Percentiles rank a stretch among this genome's conserved stretches.
These are phyloP conservation scores for Eupithecia subfuscata DNA, from an alignment of 2,888 invertebrate species.

Conservation along the genomic window DNA sequence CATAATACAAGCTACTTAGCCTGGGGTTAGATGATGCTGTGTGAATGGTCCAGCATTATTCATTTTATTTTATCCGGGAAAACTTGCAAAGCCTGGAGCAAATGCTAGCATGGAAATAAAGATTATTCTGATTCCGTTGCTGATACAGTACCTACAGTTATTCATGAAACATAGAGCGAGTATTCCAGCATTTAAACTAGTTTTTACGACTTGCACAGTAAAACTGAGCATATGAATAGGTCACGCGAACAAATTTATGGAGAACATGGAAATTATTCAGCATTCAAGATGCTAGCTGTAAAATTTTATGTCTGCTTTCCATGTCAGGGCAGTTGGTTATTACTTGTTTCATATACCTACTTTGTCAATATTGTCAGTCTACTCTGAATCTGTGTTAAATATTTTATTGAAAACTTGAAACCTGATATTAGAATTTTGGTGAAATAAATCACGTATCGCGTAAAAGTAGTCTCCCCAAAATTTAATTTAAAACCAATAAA, in stretches of 20 bases:
- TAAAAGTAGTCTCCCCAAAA: background rate
- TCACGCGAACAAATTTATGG: constrained; percentile 32
- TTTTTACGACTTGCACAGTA: constrained; percentile 29
- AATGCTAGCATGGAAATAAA: background rate
- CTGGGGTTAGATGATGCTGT: too few relatives aligned
- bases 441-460: background rate
- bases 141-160: background rate
- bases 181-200: constrained; percentile 19
- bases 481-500: background rate
- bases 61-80: too few relatives aligned
- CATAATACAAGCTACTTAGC: too few relatives aligned
- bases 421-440: background rate
- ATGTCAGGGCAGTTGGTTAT: constrained; percentile 25
- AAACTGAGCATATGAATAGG: constrained; percentile 29
- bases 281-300: constrained; percentile 42
- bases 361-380: background rate
- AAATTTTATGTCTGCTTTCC: constrained; percentile 43
- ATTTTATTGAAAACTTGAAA: background rate
- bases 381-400: background rate
- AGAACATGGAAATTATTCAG: constrained; percentile 43
- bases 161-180: constrained; percentile 2
- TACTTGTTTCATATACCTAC: background rate
- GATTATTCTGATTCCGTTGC: background rate
- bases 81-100: background rate
- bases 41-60: too few relatives aligned